Evolutionary conservation across 2,797 vertebrate genomes (phyloP).

Genomic region (Mus caroli): DNA sequence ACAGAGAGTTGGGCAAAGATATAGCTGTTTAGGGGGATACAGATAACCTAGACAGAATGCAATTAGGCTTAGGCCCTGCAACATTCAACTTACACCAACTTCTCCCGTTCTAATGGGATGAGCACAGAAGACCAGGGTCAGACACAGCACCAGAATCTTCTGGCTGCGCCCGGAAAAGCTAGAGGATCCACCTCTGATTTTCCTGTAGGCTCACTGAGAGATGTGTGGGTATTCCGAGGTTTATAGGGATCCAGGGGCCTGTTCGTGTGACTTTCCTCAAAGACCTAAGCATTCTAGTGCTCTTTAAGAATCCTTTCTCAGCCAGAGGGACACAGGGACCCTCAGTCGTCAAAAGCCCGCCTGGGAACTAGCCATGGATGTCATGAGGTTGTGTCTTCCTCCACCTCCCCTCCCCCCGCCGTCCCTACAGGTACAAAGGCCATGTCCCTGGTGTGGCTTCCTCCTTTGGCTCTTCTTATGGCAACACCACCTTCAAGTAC

Average conservation of each 20-base stretch:
- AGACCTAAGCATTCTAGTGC: not conserved
- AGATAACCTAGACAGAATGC: too few relatives aligned
- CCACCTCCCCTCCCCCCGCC: rapidly evolving
- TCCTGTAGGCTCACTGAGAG: not conserved
- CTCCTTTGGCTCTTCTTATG: slow-evolving; percentile 83
- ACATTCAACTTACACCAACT: too few relatives aligned
- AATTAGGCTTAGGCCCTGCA: not conserved
- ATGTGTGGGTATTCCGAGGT: not conserved
- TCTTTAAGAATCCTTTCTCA: not conserved
- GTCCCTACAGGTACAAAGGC: slow-evolving; percentile 82
- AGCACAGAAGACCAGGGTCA: not conserved
- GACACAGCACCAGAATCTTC: not conserved
- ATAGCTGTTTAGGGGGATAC: not conserved
- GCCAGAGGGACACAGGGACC: not conserved
- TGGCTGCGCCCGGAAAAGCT: not conserved
- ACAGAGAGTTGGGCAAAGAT: not conserved
- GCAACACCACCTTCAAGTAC: slow-evolving; percentile 84
- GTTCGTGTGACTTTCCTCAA: not conserved
- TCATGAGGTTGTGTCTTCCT: too few relatives aligned
- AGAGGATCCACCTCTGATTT: not conserved
- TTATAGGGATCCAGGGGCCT: not conserved
- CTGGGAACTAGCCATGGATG: not conserved
- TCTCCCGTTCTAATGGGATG: not conserved
- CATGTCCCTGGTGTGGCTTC: slow-evolving; percentile 79
- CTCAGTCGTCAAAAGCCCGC: not conserved